Evolutionary conservation across 2,888 invertebrate species (phyloP).

Genomic region (Polydrusus cervinus): DNA sequence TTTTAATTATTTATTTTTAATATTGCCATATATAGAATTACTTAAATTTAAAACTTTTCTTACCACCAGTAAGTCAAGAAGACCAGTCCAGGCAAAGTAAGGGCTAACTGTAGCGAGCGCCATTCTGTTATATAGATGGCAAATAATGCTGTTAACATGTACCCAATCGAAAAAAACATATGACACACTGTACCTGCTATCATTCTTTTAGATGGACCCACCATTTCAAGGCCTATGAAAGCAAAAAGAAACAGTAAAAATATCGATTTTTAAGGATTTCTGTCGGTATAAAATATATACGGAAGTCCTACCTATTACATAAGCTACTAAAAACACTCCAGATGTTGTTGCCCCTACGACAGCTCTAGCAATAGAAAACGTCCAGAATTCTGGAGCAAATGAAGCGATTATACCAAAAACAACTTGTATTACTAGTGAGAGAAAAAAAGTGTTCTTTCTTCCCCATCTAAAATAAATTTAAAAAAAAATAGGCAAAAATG

Average conservation of each 20-base stretch:
- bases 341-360: conserved; percentile 84
- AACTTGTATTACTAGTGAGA: conserved; percentile 81
- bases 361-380: conserved; percentile 78
- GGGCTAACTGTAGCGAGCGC: conserved; percentile 80
- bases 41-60: conserved; percentile 44
- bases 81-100: conserved; percentile 80
- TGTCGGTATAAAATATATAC: background rate
- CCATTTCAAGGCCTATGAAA: conserved; percentile 78
- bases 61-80: conserved; percentile 83
- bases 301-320: conserved; percentile 78
- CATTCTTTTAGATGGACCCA: conserved; percentile 79
- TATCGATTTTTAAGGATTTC: too few relatives aligned
- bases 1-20: too few relatives aligned
- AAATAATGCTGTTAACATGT: conserved; percentile 79
- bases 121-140: conserved; percentile 81
- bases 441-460: conserved; percentile 81
- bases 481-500: too few relatives aligned
- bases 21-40: too few relatives aligned
- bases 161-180: conserved; percentile 84
- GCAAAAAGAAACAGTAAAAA: background rate
- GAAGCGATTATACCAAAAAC: conserved; percentile 80
- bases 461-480: conserved; percentile 73
- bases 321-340: conserved; percentile 85
- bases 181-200: conserved; percentile 83
- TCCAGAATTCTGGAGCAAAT: conserved; percentile 79